Conservation (phyloP, 2,113 vertebrate species). For the Phaethon lepturus region DNA sequence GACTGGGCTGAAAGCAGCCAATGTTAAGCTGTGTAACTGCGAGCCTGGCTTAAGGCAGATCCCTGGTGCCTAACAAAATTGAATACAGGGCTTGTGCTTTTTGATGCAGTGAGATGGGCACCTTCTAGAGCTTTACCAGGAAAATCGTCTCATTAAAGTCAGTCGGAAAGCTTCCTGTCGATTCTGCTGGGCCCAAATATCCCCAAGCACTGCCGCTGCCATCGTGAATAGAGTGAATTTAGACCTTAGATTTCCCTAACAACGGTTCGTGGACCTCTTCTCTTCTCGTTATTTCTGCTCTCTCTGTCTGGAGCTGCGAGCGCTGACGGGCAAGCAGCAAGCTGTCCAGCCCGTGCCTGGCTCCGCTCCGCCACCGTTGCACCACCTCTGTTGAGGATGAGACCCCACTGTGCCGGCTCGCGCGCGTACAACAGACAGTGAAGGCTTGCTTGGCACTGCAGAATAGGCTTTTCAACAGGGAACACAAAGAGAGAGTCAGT, state of each 20-base stretch:
- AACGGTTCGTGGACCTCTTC: accelerated
- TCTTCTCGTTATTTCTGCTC: accelerated
- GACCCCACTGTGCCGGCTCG: background rate
- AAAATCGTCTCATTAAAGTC: accelerated
- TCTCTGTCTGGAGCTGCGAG: background rate
- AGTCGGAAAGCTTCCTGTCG: background rate
- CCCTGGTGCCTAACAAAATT: accelerated
- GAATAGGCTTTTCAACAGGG: accelerated
- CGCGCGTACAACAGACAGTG: accelerated
- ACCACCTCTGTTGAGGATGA: accelerated
- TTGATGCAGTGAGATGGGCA: background rate
- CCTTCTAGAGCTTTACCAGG: background rate
- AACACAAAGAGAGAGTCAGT: background rate
- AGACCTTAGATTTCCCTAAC: background rate
- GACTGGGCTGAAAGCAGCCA: background rate
- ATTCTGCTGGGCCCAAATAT: background rate
- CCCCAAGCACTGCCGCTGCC: background rate
- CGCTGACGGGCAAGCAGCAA: accelerated
- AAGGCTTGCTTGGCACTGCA: accelerated
- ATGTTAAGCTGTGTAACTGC: accelerated
- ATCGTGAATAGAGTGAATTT: accelerated
- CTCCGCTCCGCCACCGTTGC: accelerated
- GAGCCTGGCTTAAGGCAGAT: background rate
- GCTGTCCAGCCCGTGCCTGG: accelerated
- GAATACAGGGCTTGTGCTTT: background rate